Base-by-base conservation (phyloP, 2,888 invertebrate genomes). In the Campoplex capitator region DNA sequence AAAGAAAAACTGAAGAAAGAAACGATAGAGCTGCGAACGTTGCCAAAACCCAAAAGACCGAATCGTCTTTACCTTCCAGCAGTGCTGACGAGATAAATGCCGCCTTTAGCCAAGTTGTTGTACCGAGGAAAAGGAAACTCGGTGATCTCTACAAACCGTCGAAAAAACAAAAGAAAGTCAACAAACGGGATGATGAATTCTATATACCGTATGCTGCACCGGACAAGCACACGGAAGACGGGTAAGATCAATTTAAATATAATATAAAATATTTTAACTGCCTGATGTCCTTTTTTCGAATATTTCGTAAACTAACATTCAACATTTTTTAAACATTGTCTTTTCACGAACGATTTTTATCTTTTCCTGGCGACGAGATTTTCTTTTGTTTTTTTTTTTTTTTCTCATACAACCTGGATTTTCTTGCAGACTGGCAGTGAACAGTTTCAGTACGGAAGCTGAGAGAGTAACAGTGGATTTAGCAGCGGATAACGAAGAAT, bases 151-250 rank as follows among this genome's bases (percentile, higher is more conserved):
- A 96, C 89, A 95, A 95, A 84, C 95, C 95, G 84, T 86, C 92
- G 28, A 92, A 91, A 80, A 96, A 96, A 91, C 95, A 95, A 89
- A 96, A 95, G 90, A 96, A 95, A 90, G 94, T 91, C 75, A 94
- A 95, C 65, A 95, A 94, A 65, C 95, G 95, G 3, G 97, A 98
- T 85, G 96, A 97, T 86, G 98, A 98, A 91, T 97, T 98, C 95
- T 99, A 97, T 93, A 97, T 99, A 89, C 97, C 98, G 3, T 98
- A 99, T 94, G 95, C 96, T 85, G 97, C 99, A 0, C 96, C 96
- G 58, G 98, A 99, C 94, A 97, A 97, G 92, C 97, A 98, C 90
- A 97, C 98, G 0, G 98, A 98, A 95, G 95, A 96, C 88, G 98
- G 97, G 97, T 97, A 94, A 94, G 94, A 51, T 75, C 42, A 23